A percentile compares a stretch with the other conserved stretches of the same genome.
Evolutionary conservation across 2,797 vertebrate species (phyloP).

Genomic region (Triplophysa yarkandensis): DNA sequence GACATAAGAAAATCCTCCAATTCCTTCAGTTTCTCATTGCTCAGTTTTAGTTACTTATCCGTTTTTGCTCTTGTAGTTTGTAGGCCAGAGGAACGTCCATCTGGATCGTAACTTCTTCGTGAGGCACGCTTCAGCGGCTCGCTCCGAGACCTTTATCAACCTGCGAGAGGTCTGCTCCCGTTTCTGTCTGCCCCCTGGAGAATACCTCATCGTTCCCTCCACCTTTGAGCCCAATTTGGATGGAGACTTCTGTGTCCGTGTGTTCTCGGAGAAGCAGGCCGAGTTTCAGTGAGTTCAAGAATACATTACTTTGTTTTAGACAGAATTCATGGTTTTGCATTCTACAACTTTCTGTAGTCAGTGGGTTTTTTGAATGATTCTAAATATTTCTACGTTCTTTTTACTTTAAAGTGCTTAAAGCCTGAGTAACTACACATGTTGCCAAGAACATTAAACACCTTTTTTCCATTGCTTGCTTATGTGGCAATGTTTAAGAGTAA

Average conservation of each 20-base stretch:
- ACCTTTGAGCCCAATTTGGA: constrained; percentile 84
- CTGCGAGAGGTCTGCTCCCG: constrained; percentile 83
- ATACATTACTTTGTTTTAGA: no score
- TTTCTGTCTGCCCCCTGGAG: constrained; percentile 79
- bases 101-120: constrained; percentile 82
- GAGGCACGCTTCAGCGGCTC: constrained; percentile 75
- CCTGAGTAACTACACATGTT: no score
- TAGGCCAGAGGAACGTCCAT: constrained; percentile 68
- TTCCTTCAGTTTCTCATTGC: not conserved
- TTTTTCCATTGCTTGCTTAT: no score
- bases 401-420: no score
- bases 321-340: no score
- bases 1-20: not conserved
- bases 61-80: not conserved
- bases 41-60: not conserved
- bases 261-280: constrained; percentile 84
- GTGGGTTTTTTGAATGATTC: no score
- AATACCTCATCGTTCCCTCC: constrained; percentile 83
- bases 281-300: constrained; percentile 74
- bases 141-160: constrained; percentile 85
- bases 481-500: no score
- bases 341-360: no score
- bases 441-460: no score
- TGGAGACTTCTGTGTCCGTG: constrained; percentile 82
- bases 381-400: no score